Evolutionary conservation across 2,888 invertebrate genomes (phyloP), one percentile per base, ranked within the genome.

Genomic region (Sturmia bella): DNA sequence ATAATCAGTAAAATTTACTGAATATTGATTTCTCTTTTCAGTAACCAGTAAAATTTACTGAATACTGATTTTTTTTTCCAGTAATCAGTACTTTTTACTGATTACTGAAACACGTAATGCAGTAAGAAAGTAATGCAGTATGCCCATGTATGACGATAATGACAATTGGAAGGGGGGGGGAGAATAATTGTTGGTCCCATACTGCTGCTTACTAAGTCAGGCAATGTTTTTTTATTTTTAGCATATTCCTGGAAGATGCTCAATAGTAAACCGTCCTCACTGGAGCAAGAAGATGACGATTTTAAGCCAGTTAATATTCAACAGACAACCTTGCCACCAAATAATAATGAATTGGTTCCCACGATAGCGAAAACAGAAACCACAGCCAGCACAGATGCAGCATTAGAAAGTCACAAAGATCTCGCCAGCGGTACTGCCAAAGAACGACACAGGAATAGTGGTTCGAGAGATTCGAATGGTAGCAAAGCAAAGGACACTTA

Each of bases 161-260:
- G n/a, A n/a, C n/a, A n/a, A n/a, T n/a, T n/a, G n/a, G n/a, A n/a
- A n/a, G n/a, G n/a, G n/a, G n/a, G n/a, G n/a, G n/a, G n/a, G n/a
- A n/a, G n/a, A n/a, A n/a, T n/a, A n/a, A n/a, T n/a, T n/a, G n/a
- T n/a, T n/a, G n/a, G n/a, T n/a, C n/a, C n/a, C 9, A 45, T 5
- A 21, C 1, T 48, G 19, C 11, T 11, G 11, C 12, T 11, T 50
- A 13, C 4, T 50, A 4, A 21, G 2, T 19, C 7, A n/a, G n/a
- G 21, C 2, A 3, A 41, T 41, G 9, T 9, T 11, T 56, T 39
- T 12, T 39, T n/a, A n/a, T 32, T 86, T 88, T 15, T 83, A 88
- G 89, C 87, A 86, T 85, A 88, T 87, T 85, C 87, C 85, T 87
- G 87, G 87, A 88, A 86, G 84, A 90, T 90, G 90, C 90, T 87